A percentile compares a stretch with the other conserved stretches of the same genome.
phyloP scores from a whole-genome alignment of 2,797 vertebrate genomes.

The Cossypha caffra region DNA sequence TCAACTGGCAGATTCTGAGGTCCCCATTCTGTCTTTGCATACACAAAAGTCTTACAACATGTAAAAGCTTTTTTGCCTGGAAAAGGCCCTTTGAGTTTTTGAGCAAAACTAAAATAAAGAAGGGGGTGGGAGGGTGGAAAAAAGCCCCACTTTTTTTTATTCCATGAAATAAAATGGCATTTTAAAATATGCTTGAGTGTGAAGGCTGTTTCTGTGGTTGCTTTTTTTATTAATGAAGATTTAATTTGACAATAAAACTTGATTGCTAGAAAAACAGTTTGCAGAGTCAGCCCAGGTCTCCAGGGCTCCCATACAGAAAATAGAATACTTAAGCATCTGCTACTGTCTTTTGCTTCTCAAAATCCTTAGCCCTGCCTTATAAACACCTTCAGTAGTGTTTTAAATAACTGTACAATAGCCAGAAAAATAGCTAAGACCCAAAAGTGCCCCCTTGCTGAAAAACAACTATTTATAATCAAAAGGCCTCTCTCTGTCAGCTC shows the following conservation, averaged over 20 bases:
- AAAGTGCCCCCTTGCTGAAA: constrained; percentile 10
- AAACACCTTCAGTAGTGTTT: background rate
- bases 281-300: background rate
- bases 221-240: background rate
- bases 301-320: background rate
- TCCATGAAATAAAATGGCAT: background rate
- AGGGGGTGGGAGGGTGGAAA: background rate
- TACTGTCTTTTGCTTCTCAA: background rate
- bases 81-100: background rate
- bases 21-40: background rate
- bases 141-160: background rate
- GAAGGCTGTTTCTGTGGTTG: background rate
- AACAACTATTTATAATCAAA: constrained; percentile 16
- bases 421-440: constrained; percentile 3
- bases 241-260: background rate
- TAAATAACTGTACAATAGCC: constrained; percentile 8
- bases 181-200: background rate
- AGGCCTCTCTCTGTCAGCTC: constrained; percentile 6
- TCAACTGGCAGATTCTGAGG: background rate
- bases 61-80: background rate
- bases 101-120: background rate
- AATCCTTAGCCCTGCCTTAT: background rate
- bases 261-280: background rate
- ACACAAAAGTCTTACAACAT: background rate
- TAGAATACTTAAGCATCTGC: background rate